Conservation (phyloP, 1,140 invertebrate genomes). For the Aplysia californica region DNA sequence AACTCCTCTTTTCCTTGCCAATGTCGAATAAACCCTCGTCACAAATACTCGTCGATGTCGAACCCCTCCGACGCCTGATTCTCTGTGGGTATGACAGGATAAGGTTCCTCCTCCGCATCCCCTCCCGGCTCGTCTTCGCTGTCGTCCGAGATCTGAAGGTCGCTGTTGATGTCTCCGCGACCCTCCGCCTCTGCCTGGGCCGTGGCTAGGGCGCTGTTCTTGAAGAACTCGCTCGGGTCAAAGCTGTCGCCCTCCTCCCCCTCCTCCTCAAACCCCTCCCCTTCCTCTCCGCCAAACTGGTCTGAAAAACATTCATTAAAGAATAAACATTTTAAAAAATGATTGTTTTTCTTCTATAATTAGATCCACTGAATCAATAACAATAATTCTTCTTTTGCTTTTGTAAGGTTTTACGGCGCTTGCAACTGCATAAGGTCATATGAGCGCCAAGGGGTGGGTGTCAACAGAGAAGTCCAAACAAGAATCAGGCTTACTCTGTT, state of each 20-base stretch:
- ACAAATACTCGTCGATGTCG: conserved; percentile 63
- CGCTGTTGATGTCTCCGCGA: conserved; percentile 61
- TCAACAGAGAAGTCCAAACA: too few species aligned
- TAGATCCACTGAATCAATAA: too few species aligned
- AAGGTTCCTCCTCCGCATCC: conserved; percentile 47
- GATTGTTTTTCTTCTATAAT: too few species aligned
- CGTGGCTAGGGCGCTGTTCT: conserved; percentile 53
- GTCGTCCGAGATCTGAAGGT: conserved; percentile 83
- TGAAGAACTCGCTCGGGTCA: conserved; percentile 64
- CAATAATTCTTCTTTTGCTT: too few species aligned
- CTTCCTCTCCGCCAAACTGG: too few species aligned
- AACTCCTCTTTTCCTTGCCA: not conserved
- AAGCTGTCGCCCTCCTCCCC: conserved; percentile 60
- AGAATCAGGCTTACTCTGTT: too few species aligned
- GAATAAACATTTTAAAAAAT: too few species aligned
- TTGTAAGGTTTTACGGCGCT: too few species aligned
- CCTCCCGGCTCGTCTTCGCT: conserved; percentile 68
- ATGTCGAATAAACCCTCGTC: too few species aligned
- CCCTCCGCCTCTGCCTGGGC: conserved; percentile 38
- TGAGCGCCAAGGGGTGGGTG: too few species aligned
- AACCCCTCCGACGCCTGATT: conserved; percentile 55
- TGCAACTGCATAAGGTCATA: too few species aligned
- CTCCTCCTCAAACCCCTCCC: conserved; percentile 56
- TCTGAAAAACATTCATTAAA: too few species aligned
- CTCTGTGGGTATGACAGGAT: conserved; percentile 31